Evolutionary conservation across 2,888 invertebrate species (phyloP).

Genomic region (Megalurothrips usitatus): DNA sequence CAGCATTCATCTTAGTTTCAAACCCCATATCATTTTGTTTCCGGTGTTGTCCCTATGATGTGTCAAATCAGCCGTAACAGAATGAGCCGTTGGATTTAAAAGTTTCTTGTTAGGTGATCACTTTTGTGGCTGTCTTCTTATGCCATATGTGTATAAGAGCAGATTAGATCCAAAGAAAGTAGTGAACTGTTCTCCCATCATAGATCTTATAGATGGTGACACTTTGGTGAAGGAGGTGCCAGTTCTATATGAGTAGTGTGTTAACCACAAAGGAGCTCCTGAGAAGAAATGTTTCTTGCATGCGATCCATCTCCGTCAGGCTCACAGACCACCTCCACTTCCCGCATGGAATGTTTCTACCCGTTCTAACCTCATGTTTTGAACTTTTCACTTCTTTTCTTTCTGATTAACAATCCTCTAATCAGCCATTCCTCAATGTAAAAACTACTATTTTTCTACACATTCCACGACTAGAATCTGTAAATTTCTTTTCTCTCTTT

Average conservation of each 20-base stretch:
- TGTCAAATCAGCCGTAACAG: too few species aligned
- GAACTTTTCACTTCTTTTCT: constrained; percentile 5
- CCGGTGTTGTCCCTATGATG: background rate
- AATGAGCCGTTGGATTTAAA: too few species aligned
- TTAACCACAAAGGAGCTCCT: background rate
- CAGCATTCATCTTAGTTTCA: background rate
- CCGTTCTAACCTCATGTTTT: constrained; percentile 16
- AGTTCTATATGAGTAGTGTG: background rate
- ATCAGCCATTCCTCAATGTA: constrained; percentile 8
- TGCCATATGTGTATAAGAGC: too few species aligned
- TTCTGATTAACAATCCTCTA: constrained; percentile 17
- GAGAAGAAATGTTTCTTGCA: background rate
- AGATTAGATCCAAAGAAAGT: background rate
- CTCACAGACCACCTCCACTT: background rate
- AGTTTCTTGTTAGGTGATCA: too few species aligned
- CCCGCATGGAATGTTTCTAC: constrained; percentile 1
- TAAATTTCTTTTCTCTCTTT: too few species aligned
- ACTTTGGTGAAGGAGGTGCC: constrained; percentile 12
- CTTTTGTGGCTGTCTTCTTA: too few species aligned
- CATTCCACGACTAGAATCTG: too few species aligned
- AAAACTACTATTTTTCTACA: too few species aligned
- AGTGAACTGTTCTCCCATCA: background rate
- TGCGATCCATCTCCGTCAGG: background rate
- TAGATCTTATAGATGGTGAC: constrained; percentile 6
- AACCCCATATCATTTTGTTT: background rate